These are phyloP conservation scores for Brienomyrus brachyistius DNA, from an alignment of 2,113 vertebrate species.

Conservation along the genomic window DNA sequence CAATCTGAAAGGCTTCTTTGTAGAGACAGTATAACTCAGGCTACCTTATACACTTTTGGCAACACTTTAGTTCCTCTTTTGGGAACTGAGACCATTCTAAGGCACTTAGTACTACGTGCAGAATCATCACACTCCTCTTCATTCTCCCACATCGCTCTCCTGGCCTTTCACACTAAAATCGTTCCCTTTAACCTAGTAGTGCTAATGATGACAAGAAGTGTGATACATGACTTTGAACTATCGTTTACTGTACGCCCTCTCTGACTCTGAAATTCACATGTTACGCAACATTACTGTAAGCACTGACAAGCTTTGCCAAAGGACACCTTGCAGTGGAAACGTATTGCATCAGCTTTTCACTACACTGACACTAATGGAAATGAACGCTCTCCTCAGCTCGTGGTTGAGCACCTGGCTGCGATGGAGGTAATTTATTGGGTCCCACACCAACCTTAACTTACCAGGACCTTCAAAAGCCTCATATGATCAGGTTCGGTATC, in stretches of 20 bases:
- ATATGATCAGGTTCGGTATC: background rate
- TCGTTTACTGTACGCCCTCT: background rate
- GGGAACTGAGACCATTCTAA: background rate
- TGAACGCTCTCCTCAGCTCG: background rate
- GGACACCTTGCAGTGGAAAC: background rate
- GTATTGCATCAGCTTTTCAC: background rate
- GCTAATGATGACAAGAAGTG: background rate
- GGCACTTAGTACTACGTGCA: background rate
- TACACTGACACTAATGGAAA: background rate
- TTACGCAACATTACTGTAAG: slow-evolving; percentile 7
- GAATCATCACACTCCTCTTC: background rate
- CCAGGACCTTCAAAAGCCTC: background rate
- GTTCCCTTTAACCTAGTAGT: background rate
- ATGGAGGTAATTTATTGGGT: background rate
- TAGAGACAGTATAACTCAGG: background rate
- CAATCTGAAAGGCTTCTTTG: slow-evolving; percentile 7
- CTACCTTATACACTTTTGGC: background rate
- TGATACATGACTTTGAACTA: background rate
- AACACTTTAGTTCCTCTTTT: background rate
- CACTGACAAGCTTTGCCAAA: background rate
- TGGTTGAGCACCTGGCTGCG: background rate
- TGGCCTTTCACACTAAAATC: background rate
- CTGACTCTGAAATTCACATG: background rate
- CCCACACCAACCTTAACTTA: background rate
- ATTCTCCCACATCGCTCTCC: background rate